phyloP scores from a whole-genome alignment of 2,113 vertebrate genomes.

The Cynopterus brachyotis region DNA sequence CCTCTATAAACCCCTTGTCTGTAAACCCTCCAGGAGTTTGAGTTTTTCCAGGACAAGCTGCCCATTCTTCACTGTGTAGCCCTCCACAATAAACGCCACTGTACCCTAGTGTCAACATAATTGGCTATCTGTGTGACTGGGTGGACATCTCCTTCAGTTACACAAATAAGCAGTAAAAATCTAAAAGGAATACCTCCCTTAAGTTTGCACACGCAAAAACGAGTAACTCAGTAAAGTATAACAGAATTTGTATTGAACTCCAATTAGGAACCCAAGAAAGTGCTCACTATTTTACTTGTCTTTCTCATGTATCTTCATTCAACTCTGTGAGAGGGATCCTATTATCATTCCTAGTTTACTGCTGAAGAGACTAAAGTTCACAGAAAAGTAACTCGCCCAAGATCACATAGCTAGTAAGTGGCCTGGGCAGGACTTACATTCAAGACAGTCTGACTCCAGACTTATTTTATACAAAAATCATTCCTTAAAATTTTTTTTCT shows the following conservation, averaged over 20 bases:
- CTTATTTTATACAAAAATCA: background rate
- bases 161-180: background rate
- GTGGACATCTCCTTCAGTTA: background rate
- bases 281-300: background rate
- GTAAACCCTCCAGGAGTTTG: background rate
- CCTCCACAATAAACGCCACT: background rate
- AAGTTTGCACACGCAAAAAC: background rate
- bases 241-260: background rate
- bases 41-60: no score
- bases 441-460: background rate
- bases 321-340: background rate
- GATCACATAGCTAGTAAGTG: background rate
- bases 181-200: background rate
- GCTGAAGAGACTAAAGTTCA: background rate
- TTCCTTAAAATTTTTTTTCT: background rate
- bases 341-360: background rate
- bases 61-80: background rate
- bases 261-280: background rate
- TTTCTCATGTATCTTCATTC: background rate
- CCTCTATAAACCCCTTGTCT: background rate
- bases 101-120: background rate
- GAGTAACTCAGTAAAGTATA: background rate
- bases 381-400: background rate
- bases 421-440: background rate
- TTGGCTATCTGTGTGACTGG: background rate